phyloP scores from a whole-genome alignment of 2,113 vertebrate genomes.

The Martes martes region DNA sequence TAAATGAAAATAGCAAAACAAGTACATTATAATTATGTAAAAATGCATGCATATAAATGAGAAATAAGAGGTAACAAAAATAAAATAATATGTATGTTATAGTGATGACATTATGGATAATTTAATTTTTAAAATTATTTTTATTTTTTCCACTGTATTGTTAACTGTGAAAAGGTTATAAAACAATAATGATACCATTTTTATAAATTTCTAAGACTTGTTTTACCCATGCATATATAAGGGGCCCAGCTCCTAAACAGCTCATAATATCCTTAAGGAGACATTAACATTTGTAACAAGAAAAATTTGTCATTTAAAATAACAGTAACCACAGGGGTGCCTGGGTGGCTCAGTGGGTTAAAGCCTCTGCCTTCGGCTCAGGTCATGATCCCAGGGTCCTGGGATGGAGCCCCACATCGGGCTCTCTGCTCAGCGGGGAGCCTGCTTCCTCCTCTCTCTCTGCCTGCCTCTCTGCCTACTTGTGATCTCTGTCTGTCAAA shows the following conservation, averaged over 20 bases:
- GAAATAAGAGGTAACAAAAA: neutral
- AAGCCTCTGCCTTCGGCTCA: too few relatives aligned
- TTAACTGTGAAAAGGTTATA: neutral
- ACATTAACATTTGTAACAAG: slow-evolving; percentile 20
- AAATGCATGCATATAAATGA: neutral
- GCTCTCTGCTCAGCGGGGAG: too few relatives aligned
- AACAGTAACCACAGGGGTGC: neutral
- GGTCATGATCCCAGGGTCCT: too few relatives aligned
- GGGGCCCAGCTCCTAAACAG: slow-evolving; percentile 1
- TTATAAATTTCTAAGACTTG: slow-evolving; percentile 38
- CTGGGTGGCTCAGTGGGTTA: too few relatives aligned
- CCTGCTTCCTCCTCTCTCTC: too few relatives aligned
- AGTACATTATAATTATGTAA: neutral
- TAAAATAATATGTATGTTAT: neutral
- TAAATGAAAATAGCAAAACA: slow-evolving; percentile 44
- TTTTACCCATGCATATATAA: neutral
- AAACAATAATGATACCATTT: neutral
- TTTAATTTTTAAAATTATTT: neutral
- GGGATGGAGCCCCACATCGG: too few relatives aligned
- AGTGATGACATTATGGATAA: neutral
- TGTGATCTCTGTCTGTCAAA: too few relatives aligned
- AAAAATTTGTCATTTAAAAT: slow-evolving; percentile 22
- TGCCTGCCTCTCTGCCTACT: too few relatives aligned
- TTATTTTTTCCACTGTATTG: neutral
- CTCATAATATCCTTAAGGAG: neutral